These are phyloP conservation scores for Lontra canadensis DNA, from an alignment of 2,113 vertebrate species.

Conservation along the genomic window DNA sequence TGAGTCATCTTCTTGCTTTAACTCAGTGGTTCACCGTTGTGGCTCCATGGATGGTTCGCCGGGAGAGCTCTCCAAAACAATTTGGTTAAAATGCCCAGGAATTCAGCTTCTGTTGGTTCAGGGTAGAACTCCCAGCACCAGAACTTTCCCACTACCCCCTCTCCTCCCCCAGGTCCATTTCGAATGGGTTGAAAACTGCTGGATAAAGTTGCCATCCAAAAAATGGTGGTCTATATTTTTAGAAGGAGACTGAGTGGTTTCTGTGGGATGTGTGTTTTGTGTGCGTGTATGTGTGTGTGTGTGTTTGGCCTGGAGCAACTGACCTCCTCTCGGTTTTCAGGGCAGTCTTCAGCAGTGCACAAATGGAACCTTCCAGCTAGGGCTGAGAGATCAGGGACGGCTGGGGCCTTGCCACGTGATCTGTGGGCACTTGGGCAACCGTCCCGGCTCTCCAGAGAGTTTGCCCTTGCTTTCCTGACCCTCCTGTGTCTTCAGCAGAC, in stretches of 20 bases:
- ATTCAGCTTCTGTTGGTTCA: not conserved
- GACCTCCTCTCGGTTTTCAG: not conserved
- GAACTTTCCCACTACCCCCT: accelerated
- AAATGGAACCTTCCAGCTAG: accelerated
- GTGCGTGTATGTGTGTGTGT: not conserved
- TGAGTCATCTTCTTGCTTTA: not conserved
- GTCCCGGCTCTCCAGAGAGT: accelerated
- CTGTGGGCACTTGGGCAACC: accelerated
- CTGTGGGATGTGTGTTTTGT: not conserved
- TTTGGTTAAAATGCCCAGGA: not conserved
- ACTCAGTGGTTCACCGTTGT: not conserved
- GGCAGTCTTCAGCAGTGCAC: not conserved
- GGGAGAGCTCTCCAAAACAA: not conserved
- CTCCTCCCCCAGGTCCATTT: not conserved
- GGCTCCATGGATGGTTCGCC: not conserved
- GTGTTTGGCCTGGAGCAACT: not conserved
- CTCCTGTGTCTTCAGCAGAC: not conserved
- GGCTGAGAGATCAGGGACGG: not conserved
- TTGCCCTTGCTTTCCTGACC: not conserved
- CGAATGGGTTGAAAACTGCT: not conserved
- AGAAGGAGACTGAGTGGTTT: not conserved
- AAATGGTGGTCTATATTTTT: not conserved
- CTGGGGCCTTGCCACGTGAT: accelerated
- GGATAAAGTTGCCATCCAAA: not conserved
- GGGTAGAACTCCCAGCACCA: accelerated